Base-by-base conservation (phyloP, 2,113 vertebrate genomes). In the Eulemur rufifrons region DNA sequence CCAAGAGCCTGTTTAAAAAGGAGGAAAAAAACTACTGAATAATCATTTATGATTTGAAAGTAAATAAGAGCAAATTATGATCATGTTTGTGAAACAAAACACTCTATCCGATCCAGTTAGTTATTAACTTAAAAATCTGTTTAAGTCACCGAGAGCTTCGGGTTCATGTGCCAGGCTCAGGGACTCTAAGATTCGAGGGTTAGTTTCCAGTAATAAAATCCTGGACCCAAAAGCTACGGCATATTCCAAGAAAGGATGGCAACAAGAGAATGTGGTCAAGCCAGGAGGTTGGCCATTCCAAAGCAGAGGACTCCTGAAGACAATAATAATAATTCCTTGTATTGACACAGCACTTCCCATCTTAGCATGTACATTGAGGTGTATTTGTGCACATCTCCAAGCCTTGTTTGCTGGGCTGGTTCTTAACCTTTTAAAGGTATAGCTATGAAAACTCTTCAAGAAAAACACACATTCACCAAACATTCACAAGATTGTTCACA, bases 61-160 rank as follows among this genome's bases (percentile, higher is more conserved):
- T 95, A 97, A 97, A 96, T 87, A 95, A 42, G 69, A 95, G 80
- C 69, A 93, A 96, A 97, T 96, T 97, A 93, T 89, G 74, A 94
- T 96, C 82, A 86, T 93, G 91, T 97, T 97, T 97, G 50, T 92
- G 74, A 97, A 98, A 95, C 95, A 96, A 97, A 96, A 95, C 8
- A 10, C 20, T 87, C 39, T 89, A 25, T 23, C 74, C 68, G 77
- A 95, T 93, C 78, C 56, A 89, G 74, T 89, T 91, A 89, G 68
- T 86, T 80, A 94, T 69, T 54, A 94, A 85, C n/a, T 52, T 56
- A 39, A 56, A 82, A 83, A 68, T 64, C 25, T 86, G 52, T 84
- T 27, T 89, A 63, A 73, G 32, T 93, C 37, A 59, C 86, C 83
- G 84, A 74, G 47, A 74, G 37, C 59, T 95, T 86, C 71, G 81